Percentiles rank a stretch among this genome's conserved stretches.
These are phyloP conservation scores for Clupea harengus DNA, from an alignment of 2,113 vertebrate species.

Conservation along the genomic window DNA sequence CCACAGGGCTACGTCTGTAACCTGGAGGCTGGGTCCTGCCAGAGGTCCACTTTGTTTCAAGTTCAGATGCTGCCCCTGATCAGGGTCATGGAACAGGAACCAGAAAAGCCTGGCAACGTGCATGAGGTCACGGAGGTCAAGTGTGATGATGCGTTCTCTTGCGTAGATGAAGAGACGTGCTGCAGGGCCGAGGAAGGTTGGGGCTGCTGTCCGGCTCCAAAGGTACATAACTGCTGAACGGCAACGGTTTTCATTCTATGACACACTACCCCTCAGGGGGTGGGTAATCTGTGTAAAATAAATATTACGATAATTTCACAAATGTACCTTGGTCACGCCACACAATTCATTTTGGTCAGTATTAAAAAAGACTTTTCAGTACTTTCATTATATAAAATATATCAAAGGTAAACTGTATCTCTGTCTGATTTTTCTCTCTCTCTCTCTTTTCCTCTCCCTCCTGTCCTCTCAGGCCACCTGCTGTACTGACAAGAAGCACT, in stretches of 20 bases:
- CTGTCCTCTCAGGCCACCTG: slow-evolving; percentile 64
- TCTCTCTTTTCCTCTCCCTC: not conserved
- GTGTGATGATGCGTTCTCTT: slow-evolving; percentile 53
- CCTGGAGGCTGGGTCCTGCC: slow-evolving; percentile 44
- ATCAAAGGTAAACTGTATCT: not conserved
- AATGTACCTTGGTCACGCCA: too few relatives aligned
- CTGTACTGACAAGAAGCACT: slow-evolving; percentile 67
- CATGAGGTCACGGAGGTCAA: not conserved
- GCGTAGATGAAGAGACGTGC: slow-evolving; percentile 61
- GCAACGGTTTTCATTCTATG: too few relatives aligned
- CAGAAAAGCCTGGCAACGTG: not conserved
- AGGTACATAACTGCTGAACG: slow-evolving; percentile 48
- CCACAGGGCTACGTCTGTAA: slow-evolving; percentile 71
- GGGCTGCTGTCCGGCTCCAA: slow-evolving; percentile 65
- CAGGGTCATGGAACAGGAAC: slow-evolving; percentile 23
- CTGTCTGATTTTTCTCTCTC: not conserved
- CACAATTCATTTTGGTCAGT: not conserved
- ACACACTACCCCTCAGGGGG: too few relatives aligned
- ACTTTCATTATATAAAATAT: not conserved
- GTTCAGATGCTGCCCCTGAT: slow-evolving; percentile 53
- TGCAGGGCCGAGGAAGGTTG: slow-evolving; percentile 58
- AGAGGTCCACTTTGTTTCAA: slow-evolving; percentile 48
- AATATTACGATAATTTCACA: too few relatives aligned
- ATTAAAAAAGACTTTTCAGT: not conserved
- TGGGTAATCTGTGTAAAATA: too few relatives aligned